phyloP scores from a whole-genome alignment of 2,797 vertebrate genomes.

The Acanthopagrus latus region DNA sequence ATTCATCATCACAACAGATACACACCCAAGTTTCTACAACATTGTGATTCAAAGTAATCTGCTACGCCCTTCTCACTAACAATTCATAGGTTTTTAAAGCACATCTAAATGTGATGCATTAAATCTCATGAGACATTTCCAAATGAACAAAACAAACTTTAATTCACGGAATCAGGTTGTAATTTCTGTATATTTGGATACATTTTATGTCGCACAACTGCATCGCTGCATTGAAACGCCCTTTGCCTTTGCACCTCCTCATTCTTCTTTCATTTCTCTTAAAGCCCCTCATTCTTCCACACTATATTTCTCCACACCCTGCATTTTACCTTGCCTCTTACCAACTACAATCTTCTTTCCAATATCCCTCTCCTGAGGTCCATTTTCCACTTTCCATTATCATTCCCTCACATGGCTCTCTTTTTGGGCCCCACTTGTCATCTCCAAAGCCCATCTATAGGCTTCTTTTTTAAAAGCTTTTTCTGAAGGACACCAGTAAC shows the following conservation, averaged over 20 bases:
- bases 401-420: constrained; percentile 65
- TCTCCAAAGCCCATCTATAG: constrained; percentile 45
- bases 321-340: constrained; percentile 59
- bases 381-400: constrained; percentile 78
- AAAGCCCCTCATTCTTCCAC: constrained; percentile 53
- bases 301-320: constrained; percentile 39
- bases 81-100: background rate
- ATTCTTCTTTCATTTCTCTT: constrained; percentile 31
- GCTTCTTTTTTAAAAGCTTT: constrained; percentile 44
- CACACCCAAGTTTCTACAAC: background rate
- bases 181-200: background rate
- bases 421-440: constrained; percentile 50
- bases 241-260: constrained; percentile 15
- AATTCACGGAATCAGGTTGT: background rate
- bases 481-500: constrained; percentile 41
- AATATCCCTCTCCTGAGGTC: constrained; percentile 70
- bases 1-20: background rate
- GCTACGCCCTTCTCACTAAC: background rate
- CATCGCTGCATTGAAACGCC: constrained; percentile 12
- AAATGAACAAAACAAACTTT: background rate
- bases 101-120: background rate
- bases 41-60: constrained; percentile 2
- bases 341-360: constrained; percentile 77
- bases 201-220: constrained; percentile 18
- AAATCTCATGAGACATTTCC: background rate